Evolutionary conservation across 2,888 invertebrate species (phyloP).

Genomic region (Dorcus hopei): DNA sequence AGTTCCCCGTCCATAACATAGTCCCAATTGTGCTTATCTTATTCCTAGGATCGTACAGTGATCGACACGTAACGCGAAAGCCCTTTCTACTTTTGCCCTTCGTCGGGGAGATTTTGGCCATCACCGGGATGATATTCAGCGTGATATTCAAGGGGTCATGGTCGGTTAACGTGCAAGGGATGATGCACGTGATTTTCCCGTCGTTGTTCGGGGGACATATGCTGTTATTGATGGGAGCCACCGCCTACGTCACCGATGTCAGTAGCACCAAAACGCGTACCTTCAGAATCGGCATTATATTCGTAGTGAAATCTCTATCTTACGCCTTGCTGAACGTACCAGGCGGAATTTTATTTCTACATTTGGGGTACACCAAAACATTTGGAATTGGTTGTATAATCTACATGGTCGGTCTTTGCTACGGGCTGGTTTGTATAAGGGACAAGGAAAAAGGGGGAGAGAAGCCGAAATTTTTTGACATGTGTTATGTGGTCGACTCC

Average conservation of each 20-base stretch:
- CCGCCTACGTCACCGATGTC: constrained; percentile 47
- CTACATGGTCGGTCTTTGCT: constrained; percentile 36
- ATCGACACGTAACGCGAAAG: constrained; percentile 44
- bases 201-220: constrained; percentile 59
- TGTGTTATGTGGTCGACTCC: constrained; percentile 40
- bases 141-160: constrained; percentile 57
- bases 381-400: constrained; percentile 35
- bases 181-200: constrained; percentile 55
- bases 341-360: constrained; percentile 38
- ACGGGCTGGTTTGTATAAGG: constrained; percentile 41
- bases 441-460: constrained; percentile 29
- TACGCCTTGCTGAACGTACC: constrained; percentile 24
- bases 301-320: constrained; percentile 37
- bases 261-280: constrained; percentile 58
- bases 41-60: constrained; percentile 47
- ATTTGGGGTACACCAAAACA: constrained; percentile 39
- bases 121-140: constrained; percentile 53
- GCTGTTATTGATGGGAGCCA: constrained; percentile 45
- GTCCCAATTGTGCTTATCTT: constrained; percentile 43
- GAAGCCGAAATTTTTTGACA: constrained; percentile 36
- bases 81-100: constrained; percentile 46
- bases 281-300: constrained; percentile 58
- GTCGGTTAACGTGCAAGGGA: constrained; percentile 52
- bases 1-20: constrained; percentile 39
- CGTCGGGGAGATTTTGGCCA: constrained; percentile 47